Evolutionary conservation across 2,888 invertebrate genomes (phyloP).

Genomic region (Pristionchus fissidentatus): DNA sequence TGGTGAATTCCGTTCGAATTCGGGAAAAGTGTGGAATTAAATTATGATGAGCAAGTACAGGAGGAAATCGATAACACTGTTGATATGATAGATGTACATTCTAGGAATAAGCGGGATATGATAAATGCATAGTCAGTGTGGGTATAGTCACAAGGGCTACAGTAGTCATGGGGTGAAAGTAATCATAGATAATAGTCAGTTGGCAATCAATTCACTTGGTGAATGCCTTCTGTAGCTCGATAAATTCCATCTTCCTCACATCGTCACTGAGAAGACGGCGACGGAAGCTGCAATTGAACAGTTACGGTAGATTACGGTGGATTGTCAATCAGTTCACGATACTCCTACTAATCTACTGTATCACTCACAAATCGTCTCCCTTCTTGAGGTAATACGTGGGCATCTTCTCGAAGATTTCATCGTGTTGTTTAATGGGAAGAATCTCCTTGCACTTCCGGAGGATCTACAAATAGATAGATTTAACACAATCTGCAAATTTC

Average conservation of each 20-base stretch:
- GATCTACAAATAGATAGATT: not conserved
- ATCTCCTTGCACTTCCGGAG: not conserved
- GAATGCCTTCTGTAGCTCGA: not conserved
- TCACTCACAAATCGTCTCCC: constrained; percentile 25
- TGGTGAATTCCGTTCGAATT: too few relatives aligned
- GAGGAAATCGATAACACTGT: constrained; percentile 13
- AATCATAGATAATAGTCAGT: not conserved
- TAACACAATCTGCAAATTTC: not conserved
- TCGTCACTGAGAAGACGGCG: not conserved
- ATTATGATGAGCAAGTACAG: not conserved
- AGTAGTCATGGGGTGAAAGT: not conserved
- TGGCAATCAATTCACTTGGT: not conserved
- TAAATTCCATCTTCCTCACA: not conserved
- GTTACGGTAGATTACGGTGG: not conserved
- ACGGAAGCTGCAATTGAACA: not conserved
- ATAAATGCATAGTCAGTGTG: not conserved
- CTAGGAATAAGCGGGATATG: constrained; percentile 21
- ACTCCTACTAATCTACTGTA: not conserved
- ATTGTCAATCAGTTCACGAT: too few relatives aligned
- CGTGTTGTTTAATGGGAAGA: constrained; percentile 4
- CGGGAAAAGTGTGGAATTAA: not conserved
- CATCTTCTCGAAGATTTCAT: constrained; percentile 8
- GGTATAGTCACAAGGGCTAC: not conserved
- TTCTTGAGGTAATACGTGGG: constrained; percentile 36
- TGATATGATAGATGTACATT: constrained; percentile 25